phyloP scores from a whole-genome alignment of 2,113 vertebrate species.

The Serilophus lunatus region DNA sequence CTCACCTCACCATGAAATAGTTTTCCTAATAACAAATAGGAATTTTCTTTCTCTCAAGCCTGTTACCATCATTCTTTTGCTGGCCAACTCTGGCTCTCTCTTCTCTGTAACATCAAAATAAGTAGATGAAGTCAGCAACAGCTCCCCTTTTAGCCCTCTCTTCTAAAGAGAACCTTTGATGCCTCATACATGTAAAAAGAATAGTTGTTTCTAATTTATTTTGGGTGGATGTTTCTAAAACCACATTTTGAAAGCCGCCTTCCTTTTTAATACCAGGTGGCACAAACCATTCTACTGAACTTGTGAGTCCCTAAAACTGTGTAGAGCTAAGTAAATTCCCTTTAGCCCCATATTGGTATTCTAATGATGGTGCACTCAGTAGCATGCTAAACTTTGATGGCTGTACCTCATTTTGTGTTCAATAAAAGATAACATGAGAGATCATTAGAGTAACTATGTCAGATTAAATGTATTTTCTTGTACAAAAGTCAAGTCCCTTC shows the following conservation, averaged over 20 bases:
- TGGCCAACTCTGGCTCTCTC: not conserved
- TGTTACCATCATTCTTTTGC: not conserved
- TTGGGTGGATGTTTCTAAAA: not conserved
- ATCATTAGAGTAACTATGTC: conserved; percentile 80
- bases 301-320: conserved; percentile 5
- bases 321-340: conserved; percentile 20
- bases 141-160: not conserved
- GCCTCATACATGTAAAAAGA: not conserved
- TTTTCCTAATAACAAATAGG: not conserved
- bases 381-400: conserved; percentile 44
- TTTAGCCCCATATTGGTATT: not conserved
- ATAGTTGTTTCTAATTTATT: not conserved
- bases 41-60: not conserved
- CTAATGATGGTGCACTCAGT: conserved; percentile 24
- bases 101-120: not conserved
- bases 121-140: not conserved
- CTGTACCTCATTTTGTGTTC: conserved; percentile 71
- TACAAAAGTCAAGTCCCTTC: conserved; percentile 72
- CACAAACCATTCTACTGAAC: not conserved
- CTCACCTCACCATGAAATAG: not conserved
- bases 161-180: not conserved
- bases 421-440: conserved; percentile 78
- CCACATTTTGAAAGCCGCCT: not conserved
- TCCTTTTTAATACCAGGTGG: not conserved
- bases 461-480: conserved; percentile 81